A percentile compares a stretch with the other conserved stretches of the same genome.
Conservation (phyloP, 2,113 vertebrate genomes). For the cattle (Bos taurus) region ARS-UCD2.0 NC_037349.1:26723001-26723500, state of each 20-base stretch:
- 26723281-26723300: neutral
- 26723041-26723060: neutral
- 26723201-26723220: neutral
- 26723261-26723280: neutral
- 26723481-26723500: neutral
- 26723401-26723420: neutral
- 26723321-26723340: neutral
- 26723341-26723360: neutral
- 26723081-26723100: slow-evolving; percentile 52
- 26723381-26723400: neutral
- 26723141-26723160: slow-evolving; percentile 73
- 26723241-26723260: neutral
- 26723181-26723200: slow-evolving; percentile 1
- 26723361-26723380: neutral
- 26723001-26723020: slow-evolving; percentile 17
- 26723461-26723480: neutral
- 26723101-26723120: slow-evolving; percentile 34
- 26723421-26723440: neutral
- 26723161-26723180: slow-evolving; percentile 56
- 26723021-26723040: slow-evolving; percentile 34
- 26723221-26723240: neutral
- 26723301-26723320: neutral
- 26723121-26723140: slow-evolving; percentile 68
- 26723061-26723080: slow-evolving; percentile 53
- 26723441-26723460: neutral